A percentile compares a stretch with the other conserved stretches of the same genome.
phyloP scores from a whole-genome alignment of 2,113 vertebrate species.

The Orientallactaga bullata region DNA sequence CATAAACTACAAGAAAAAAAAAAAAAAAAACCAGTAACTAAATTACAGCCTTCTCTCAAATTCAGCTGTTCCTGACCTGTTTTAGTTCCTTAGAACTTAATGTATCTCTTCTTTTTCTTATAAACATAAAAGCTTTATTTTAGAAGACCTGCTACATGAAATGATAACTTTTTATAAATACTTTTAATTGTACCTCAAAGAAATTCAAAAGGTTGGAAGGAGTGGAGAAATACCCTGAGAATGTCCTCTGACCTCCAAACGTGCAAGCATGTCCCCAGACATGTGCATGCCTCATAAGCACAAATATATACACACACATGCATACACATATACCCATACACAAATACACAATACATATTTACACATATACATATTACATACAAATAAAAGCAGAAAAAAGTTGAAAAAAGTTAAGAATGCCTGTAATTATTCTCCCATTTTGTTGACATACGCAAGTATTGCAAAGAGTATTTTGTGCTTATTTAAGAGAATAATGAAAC shows the following conservation, averaged over 20 bases:
- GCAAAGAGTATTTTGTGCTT: not conserved
- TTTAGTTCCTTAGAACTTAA: constrained; percentile 69
- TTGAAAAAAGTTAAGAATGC: not conserved
- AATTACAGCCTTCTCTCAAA: constrained; percentile 63
- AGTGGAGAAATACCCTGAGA: no score
- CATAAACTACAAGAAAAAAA: not conserved
- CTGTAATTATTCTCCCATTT: not conserved
- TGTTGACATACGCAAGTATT: not conserved
- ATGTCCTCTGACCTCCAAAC: no score
- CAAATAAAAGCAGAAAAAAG: no score
- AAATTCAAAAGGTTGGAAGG: not conserved
- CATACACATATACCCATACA: no score
- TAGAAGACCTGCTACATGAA: constrained; percentile 13
- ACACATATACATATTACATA: no score
- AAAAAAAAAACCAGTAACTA: not conserved
- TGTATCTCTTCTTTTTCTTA: constrained; percentile 73
- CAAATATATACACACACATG: no score
- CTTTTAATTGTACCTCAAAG: constrained; percentile 35
- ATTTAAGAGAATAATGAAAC: constrained; percentile 38
- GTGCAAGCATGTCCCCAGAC: no score
- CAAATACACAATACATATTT: no score
- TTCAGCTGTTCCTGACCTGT: constrained; percentile 76
- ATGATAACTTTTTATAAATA: not conserved
- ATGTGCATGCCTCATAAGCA: no score
- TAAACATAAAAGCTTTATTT: constrained; percentile 59